A percentile compares a stretch with the other conserved stretches of the same genome.
Conservation (phyloP, 2,797 vertebrate genomes). For the Cynopterus sphinx region DNA sequence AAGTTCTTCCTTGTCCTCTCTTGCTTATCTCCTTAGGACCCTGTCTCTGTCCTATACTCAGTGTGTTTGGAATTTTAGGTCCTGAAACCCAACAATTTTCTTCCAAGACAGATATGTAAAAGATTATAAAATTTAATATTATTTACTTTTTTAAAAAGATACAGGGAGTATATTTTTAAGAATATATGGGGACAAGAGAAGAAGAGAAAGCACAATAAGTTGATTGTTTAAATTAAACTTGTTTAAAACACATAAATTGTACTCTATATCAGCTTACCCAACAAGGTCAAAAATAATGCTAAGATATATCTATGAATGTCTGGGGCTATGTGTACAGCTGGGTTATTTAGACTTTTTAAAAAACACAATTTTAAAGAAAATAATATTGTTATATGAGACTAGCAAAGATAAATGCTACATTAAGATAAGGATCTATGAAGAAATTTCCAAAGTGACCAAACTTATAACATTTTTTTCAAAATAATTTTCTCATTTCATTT, state of each 20-base stretch:
- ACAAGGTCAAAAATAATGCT: neutral
- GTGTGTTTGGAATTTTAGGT: neutral
- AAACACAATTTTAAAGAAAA: constrained; percentile 43
- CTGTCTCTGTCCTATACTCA: neutral
- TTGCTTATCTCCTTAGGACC: neutral
- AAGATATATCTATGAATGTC: neutral
- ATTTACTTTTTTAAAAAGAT: neutral
- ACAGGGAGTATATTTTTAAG: neutral
- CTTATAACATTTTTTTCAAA: constrained; percentile 9
- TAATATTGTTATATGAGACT: neutral
- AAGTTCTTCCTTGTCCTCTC: neutral
- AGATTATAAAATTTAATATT: neutral
- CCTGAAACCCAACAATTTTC: neutral
- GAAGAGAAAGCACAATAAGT: neutral
- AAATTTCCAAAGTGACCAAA: constrained; percentile 49
- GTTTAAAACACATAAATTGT: neutral
- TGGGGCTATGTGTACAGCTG: neutral
- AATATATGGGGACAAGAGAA: neutral
- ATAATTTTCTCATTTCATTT: constrained; percentile 25
- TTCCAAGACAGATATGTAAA: neutral
- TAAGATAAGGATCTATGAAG: constrained; percentile 26
- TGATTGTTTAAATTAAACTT: constrained; percentile 12
- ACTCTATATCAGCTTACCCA: neutral
- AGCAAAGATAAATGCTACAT: constrained; percentile 47
- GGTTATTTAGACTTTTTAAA: constrained; percentile 10